Evolutionary conservation across 2,113 vertebrate genomes (phyloP).

Genomic region (Tachysurus fulvidraco): DNA sequence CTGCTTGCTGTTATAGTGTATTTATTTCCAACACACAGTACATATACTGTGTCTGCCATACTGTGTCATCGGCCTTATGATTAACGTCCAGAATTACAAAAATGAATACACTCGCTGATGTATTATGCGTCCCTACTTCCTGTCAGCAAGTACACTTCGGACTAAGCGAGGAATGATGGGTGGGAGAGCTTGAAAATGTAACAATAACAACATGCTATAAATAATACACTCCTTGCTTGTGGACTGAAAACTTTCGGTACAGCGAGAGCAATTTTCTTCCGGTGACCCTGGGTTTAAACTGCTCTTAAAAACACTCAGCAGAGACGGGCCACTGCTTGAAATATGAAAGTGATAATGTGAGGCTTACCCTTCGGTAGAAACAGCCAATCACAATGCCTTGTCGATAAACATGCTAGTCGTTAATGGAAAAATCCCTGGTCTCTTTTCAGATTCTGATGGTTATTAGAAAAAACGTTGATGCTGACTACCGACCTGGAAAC

Average conservation of each 20-base stretch:
- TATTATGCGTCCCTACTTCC: background rate
- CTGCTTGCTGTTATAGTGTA: background rate
- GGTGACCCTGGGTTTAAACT: conserved; percentile 3
- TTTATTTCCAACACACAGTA: background rate
- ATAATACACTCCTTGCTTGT: background rate
- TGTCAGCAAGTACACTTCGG: background rate
- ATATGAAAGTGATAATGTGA: background rate
- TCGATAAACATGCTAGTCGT: background rate
- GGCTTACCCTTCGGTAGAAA: background rate
- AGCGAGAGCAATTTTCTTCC: background rate
- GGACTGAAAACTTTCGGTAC: background rate
- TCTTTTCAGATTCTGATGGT: background rate
- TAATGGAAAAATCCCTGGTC: background rate
- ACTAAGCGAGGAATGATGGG: background rate
- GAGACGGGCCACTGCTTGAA: background rate
- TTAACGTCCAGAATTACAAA: background rate
- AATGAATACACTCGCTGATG: background rate
- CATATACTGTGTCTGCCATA: background rate
- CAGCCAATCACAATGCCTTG: background rate
- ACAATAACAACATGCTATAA: background rate
- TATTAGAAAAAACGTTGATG: no score
- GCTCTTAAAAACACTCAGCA: background rate
- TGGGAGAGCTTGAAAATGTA: background rate
- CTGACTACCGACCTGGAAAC: background rate
- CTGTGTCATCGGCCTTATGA: background rate